These are phyloP conservation scores for Eristalis tenax DNA, from an alignment of 2,888 invertebrate genomes.

Conservation along the genomic window DNA sequence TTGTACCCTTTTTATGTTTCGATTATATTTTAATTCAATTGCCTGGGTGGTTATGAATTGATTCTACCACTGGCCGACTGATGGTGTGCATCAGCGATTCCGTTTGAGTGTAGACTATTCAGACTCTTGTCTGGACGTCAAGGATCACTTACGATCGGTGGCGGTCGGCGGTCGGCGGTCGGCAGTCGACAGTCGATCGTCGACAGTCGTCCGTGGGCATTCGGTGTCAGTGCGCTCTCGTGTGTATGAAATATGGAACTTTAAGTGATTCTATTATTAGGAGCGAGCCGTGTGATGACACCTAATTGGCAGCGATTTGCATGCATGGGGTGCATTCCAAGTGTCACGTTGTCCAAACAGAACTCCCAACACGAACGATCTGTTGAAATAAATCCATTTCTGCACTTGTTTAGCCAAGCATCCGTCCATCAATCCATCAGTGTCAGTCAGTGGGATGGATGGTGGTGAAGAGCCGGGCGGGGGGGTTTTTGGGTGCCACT, in stretches of 20 bases:
- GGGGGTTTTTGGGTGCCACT: neutral
- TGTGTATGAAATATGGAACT: constrained; percentile 55
- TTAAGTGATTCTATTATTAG: constrained; percentile 68
- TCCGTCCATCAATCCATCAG: constrained; percentile 66
- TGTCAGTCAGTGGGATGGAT: neutral
- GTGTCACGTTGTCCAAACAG: constrained; percentile 63
- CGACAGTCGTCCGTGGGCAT: neutral
- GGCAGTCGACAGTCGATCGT: neutral
- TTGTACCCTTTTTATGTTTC: constrained; percentile 47
- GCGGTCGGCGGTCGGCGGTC: neutral
- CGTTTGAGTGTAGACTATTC: constrained; percentile 50
- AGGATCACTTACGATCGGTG: constrained; percentile 21
- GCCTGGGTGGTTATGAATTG: constrained; percentile 28
- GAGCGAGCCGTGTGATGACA: constrained; percentile 40
- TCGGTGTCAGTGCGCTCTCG: constrained; percentile 34
- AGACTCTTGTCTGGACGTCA: constrained; percentile 62
- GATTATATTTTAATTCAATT: constrained; percentile 39
- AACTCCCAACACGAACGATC: constrained; percentile 64
- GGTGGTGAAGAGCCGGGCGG: neutral
- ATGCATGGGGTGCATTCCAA: constrained; percentile 54
- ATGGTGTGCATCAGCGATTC: constrained; percentile 45
- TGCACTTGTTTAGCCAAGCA: constrained; percentile 55
- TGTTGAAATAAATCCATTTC: constrained; percentile 67
- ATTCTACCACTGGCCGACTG: neutral
- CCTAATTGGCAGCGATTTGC: constrained; percentile 59